A percentile compares a stretch with the other conserved stretches of the same genome.
phyloP scores from a whole-genome alignment of 2,888 invertebrate genomes.

The Eristalinus aeneus region DNA sequence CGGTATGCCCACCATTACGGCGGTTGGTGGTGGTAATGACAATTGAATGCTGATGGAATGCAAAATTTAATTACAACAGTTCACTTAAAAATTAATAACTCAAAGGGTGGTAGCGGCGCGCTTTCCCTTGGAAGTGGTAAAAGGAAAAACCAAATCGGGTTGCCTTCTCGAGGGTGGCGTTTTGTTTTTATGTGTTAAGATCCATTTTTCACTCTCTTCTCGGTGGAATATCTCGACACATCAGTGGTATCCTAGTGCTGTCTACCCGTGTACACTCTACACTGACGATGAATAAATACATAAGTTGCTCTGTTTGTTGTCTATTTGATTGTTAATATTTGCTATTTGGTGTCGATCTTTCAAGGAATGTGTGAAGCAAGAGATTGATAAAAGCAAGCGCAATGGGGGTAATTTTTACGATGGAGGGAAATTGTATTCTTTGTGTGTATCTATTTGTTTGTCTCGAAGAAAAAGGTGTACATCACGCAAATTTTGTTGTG shows the following conservation, averaged over 20 bases:
- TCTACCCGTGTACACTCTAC: neutral
- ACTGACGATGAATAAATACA: neutral
- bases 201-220: neutral
- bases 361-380: neutral
- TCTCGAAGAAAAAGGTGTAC: conserved; percentile 19
- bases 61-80: conserved; percentile 2
- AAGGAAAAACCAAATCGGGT: neutral
- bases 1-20: conserved; percentile 8
- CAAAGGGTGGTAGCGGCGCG: neutral
- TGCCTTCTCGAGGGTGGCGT: neutral
- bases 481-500: neutral
- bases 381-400: neutral
- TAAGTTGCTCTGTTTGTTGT: neutral
- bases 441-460: conserved; percentile 50
- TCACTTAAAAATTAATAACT: neutral
- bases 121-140: neutral
- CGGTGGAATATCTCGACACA: neutral
- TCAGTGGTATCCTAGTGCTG: neutral
- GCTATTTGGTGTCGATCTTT: neutral
- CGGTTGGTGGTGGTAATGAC: neutral
- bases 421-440: neutral
- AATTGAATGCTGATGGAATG: conserved; percentile 11
- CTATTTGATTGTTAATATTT: conserved; percentile 18
- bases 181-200: neutral
- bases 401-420: neutral